phyloP scores from a whole-genome alignment of 2,888 invertebrate genomes.

The Myopa testacea region DNA sequence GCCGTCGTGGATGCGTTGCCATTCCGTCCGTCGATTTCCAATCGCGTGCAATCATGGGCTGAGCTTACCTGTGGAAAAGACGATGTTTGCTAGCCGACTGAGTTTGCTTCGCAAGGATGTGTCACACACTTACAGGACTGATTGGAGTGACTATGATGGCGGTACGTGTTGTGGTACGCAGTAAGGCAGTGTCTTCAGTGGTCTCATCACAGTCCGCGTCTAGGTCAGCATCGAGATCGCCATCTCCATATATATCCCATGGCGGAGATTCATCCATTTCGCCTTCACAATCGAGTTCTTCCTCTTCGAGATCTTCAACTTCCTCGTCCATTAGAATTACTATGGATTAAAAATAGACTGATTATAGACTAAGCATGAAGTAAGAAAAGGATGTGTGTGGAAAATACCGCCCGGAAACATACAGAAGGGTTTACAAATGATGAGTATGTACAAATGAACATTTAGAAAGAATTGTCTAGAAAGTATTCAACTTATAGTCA shows the following conservation, averaged over 20 bases:
- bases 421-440: neutral
- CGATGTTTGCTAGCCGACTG: neutral
- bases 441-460: neutral
- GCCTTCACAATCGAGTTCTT: constrained; percentile 68
- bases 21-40: constrained; percentile 50
- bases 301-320: constrained; percentile 68
- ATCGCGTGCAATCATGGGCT: constrained; percentile 63
- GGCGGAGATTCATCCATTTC: constrained; percentile 69
- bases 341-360: constrained; percentile 43
- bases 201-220: constrained; percentile 69
- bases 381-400: neutral
- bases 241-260: constrained; percentile 69
- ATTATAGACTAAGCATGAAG: neutral
- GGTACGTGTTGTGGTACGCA: constrained; percentile 70
- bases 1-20: constrained; percentile 16
- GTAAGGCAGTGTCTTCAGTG: constrained; percentile 71
- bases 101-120: neutral
- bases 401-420: no score
- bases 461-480: neutral
- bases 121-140: constrained; percentile 62
- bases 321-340: constrained; percentile 69
- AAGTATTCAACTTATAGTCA: neutral
- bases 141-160: constrained; percentile 70
- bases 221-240: constrained; percentile 67
- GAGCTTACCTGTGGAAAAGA: constrained; percentile 63